Conservation (phyloP, 2,888 invertebrate species). For the Anthrax anthrax region DNA sequence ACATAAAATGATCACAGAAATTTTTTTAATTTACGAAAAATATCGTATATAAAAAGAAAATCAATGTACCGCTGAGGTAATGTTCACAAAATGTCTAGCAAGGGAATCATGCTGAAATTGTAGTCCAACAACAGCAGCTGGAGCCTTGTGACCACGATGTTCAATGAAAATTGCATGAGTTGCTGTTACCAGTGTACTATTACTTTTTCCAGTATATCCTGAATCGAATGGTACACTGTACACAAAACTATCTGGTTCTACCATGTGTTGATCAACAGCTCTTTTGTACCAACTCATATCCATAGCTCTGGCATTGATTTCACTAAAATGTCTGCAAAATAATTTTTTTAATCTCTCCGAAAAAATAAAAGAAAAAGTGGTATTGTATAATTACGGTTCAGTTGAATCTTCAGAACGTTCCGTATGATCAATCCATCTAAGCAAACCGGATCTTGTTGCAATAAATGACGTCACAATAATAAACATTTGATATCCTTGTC, state of each 20-base stretch:
- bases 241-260: conserved; percentile 81
- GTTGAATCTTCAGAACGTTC: conserved; percentile 41
- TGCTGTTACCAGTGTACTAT: conserved; percentile 63
- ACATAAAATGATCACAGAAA: neutral
- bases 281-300: conserved; percentile 84
- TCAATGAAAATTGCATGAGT: conserved; percentile 83
- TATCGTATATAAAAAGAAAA: neutral
- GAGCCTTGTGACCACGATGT: conserved; percentile 66
- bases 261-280: conserved; percentile 75
- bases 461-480: conserved; percentile 73
- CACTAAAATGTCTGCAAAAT: conserved; percentile 59
- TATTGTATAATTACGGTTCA: conserved; percentile 66
- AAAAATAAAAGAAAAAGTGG: conserved; percentile 8
- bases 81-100: conserved; percentile 72
- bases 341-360: too few relatives aligned
- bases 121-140: conserved; percentile 83
- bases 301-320: conserved; percentile 63
- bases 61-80: conserved; percentile 66
- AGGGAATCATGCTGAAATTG: conserved; percentile 75
- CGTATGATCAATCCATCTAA: conserved; percentile 72
- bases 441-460: conserved; percentile 76
- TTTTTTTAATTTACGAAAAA: neutral
- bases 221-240: conserved; percentile 50
- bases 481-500: conserved; percentile 79
- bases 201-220: conserved; percentile 34